A percentile compares a stretch with the other conserved stretches of the same genome.
Evolutionary conservation across 2,888 invertebrate genomes (phyloP).

Genomic region (Resseliella maxima): DNA sequence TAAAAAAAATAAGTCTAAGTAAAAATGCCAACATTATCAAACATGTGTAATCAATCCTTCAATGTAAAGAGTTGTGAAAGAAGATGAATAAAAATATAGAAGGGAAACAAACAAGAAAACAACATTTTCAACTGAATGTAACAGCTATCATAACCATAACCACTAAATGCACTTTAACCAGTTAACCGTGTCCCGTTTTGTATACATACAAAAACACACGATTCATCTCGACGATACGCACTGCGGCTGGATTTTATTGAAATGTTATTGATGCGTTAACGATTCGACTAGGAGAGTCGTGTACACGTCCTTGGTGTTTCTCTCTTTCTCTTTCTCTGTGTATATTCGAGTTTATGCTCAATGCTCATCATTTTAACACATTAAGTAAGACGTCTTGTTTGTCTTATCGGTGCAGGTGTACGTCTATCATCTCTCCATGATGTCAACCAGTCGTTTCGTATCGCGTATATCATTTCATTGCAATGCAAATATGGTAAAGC

Average conservation of each 20-base stretch:
- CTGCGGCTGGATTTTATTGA: slow-evolving; percentile 51
- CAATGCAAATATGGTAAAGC: slow-evolving; percentile 49
- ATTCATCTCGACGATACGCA: not conserved
- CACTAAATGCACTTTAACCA: slow-evolving; percentile 53
- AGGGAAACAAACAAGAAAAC: slow-evolving; percentile 15
- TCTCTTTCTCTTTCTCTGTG: too few species aligned
- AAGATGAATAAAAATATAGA: not conserved
- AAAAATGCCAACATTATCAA: slow-evolving; percentile 8
- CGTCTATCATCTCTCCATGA: too few species aligned
- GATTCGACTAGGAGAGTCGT: slow-evolving; percentile 1
- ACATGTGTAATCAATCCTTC: slow-evolving; percentile 49
- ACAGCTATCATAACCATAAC: slow-evolving; percentile 44
- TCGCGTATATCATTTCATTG: not conserved
- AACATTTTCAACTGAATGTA: slow-evolving; percentile 9
- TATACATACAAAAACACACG: not conserved
- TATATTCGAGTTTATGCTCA: not conserved
- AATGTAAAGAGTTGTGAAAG: not conserved
- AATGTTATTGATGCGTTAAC: slow-evolving; percentile 53
- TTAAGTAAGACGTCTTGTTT: slow-evolving; percentile 27
- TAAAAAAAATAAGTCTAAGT: slow-evolving; percentile 30
- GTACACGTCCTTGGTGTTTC: slow-evolving; percentile 15
- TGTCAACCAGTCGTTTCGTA: not conserved
- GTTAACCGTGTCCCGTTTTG: slow-evolving; percentile 26
- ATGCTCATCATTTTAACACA: not conserved
- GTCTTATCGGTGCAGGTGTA: slow-evolving; percentile 28